Conservation (phyloP, 1,140 invertebrate species). For the Phenacoccus solenopsis region DNA sequence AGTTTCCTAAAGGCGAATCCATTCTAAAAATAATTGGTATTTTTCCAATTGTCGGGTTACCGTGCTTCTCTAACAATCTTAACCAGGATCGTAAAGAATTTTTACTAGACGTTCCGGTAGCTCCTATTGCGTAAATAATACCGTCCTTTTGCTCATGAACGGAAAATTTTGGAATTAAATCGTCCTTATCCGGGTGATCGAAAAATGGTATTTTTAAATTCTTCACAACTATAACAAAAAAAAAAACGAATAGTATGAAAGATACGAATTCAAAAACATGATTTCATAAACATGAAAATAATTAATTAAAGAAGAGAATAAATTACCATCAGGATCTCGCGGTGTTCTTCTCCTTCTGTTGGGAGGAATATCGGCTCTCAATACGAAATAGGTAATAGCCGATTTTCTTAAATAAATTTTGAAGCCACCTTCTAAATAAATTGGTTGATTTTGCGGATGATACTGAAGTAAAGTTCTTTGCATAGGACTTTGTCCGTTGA, state of each 20-base stretch:
- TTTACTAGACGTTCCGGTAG: slow-evolving; percentile 77
- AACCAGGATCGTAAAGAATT: slow-evolving; percentile 90
- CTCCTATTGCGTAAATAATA: slow-evolving; percentile 73
- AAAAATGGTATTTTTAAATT: slow-evolving; percentile 46
- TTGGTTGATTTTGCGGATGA: slow-evolving; percentile 50
- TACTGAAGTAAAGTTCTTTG: slow-evolving; percentile 62
- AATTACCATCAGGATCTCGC: slow-evolving; percentile 49
- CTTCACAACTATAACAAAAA: slow-evolving; percentile 47
- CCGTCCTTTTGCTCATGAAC: slow-evolving; percentile 90
- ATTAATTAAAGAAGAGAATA: background rate
- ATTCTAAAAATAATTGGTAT: slow-evolving; percentile 24
- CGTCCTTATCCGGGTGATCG: slow-evolving; percentile 4
- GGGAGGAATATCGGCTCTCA: slow-evolving; percentile 50
- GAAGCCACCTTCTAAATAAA: slow-evolving; percentile 82
- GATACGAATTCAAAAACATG: background rate
- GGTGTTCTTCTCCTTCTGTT: slow-evolving; percentile 34
- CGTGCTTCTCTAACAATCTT: slow-evolving; percentile 59
- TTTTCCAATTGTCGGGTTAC: slow-evolving; percentile 53
- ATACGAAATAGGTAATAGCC: slow-evolving; percentile 70
- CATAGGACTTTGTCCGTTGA: slow-evolving; percentile 67
- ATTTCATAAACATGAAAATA: background rate
- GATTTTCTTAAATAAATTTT: slow-evolving; percentile 62
- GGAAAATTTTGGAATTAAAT: slow-evolving; percentile 37
- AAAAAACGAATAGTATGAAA: background rate
- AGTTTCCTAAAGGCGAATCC: slow-evolving; percentile 23